Evolutionary conservation across 1,140 invertebrate genomes (phyloP).

Genomic region (Cardiocondyla obscurior): DNA sequence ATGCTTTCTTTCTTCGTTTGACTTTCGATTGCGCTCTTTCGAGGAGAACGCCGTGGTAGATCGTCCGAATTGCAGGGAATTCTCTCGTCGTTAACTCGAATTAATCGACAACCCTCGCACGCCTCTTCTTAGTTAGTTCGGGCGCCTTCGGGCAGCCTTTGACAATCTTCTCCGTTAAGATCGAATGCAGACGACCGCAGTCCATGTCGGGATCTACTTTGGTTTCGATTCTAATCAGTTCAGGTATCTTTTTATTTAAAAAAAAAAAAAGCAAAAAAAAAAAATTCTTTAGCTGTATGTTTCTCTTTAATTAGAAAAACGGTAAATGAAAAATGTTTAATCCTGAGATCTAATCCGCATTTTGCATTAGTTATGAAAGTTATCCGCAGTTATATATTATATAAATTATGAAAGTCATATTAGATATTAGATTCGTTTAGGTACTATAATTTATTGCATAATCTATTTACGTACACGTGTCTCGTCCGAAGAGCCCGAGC

Average conservation of each 20-base stretch:
- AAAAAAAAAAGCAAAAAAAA: background rate
- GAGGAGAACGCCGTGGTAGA: background rate
- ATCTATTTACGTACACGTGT: conserved; percentile 11
- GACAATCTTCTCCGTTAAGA: background rate
- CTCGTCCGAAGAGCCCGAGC: background rate
- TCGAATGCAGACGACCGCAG: background rate
- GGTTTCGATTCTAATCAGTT: background rate
- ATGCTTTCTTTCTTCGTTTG: conserved; percentile 2
- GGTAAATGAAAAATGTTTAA: background rate
- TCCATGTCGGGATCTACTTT: background rate
- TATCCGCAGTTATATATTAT: background rate
- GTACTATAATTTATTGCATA: conserved; percentile 57
- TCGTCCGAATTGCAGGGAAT: background rate
- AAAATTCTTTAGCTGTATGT: background rate
- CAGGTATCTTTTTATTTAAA: background rate
- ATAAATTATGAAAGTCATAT: conserved; percentile 56
- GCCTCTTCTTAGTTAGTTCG: background rate
- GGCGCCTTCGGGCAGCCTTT: background rate
- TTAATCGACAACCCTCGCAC: background rate
- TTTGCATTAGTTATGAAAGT: conserved; percentile 41
- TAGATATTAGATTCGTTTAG: conserved; percentile 31
- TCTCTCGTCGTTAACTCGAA: background rate
- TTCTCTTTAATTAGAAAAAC: background rate
- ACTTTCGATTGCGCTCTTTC: conserved; percentile 22
- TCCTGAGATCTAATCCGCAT: background rate